A percentile compares a stretch with the other conserved stretches of the same genome.
Conservation (phyloP, 64 coral and sea anemone genomes). For the Pachyseris speciosa region DNA sequence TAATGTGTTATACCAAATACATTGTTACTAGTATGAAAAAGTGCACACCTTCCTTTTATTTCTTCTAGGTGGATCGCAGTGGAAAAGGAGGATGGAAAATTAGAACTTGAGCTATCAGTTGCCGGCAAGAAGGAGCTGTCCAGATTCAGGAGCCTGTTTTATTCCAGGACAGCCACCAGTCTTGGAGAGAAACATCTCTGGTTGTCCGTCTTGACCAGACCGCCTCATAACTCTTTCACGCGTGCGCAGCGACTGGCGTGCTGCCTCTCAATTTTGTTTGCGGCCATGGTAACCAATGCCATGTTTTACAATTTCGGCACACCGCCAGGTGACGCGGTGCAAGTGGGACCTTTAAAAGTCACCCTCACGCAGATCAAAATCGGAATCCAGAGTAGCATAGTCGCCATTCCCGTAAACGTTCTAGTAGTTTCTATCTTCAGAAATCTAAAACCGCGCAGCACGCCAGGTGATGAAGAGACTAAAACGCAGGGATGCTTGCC, state of each 20-base stretch:
- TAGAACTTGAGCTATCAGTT: conserved; percentile 51
- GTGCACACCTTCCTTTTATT: not conserved
- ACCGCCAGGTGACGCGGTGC: conserved; percentile 50
- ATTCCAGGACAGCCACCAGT: conserved; percentile 52
- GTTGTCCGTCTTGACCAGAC: conserved; percentile 63
- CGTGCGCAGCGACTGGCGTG: conserved; percentile 58
- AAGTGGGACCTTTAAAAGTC: conserved; percentile 58
- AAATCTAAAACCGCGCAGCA: conserved; percentile 19
- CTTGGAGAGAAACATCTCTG: conserved; percentile 71
- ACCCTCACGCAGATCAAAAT: conserved; percentile 74
- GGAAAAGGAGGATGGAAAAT: conserved; percentile 60
- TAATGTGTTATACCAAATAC: too few species aligned
- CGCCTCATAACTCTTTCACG: conserved; percentile 68
- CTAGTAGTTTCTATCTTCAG: conserved; percentile 71
- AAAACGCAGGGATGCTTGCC: conserved; percentile 54
- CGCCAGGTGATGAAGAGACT: not conserved
- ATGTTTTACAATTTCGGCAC: conserved; percentile 79
- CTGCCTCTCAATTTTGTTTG: conserved; percentile 60
- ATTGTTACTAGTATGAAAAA: too few species aligned
- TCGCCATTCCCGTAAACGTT: conserved; percentile 73
- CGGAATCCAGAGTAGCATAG: conserved; percentile 71
- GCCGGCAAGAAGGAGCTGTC: conserved; percentile 66
- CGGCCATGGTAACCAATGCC: conserved; percentile 76
- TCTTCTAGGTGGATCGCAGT: conserved; percentile 54
- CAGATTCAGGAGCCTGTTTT: conserved; percentile 68